Evolutionary conservation across 2,888 invertebrate genomes (phyloP).

Genomic region (Aradus depressus): DNA sequence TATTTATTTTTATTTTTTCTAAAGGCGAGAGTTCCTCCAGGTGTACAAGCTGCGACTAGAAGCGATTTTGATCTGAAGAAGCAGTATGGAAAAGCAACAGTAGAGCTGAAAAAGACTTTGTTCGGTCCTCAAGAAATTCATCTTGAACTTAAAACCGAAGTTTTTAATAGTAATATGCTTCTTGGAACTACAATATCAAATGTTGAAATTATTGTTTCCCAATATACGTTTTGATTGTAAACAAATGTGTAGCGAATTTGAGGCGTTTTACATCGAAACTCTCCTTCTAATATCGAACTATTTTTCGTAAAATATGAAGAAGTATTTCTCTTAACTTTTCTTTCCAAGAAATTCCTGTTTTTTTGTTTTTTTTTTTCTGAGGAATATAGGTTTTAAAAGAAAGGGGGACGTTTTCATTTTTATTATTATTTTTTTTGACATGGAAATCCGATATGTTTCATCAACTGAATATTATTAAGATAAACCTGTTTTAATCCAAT

Average conservation of each 20-base stretch:
- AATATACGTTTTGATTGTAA: slow-evolving; percentile 56
- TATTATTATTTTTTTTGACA: too few relatives aligned
- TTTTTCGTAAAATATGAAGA: too few relatives aligned
- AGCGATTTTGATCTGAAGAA: slow-evolving; percentile 41
- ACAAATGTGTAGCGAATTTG: background rate
- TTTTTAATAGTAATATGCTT: slow-evolving; percentile 55
- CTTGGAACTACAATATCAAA: slow-evolving; percentile 76
- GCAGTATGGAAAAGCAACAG: slow-evolving; percentile 58
- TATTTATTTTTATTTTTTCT: too few relatives aligned
- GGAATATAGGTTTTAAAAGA: too few relatives aligned
- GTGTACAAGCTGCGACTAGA: slow-evolving; percentile 38
- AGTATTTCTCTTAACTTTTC: too few relatives aligned
- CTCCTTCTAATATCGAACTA: too few relatives aligned
- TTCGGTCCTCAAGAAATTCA: slow-evolving; percentile 86
- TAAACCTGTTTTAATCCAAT: too few relatives aligned
- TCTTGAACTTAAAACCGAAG: slow-evolving; percentile 74
- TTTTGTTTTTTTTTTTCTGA: too few relatives aligned
- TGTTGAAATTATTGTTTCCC: slow-evolving; percentile 73
- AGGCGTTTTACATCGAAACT: background rate
- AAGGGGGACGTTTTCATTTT: too few relatives aligned
- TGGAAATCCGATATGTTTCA: too few relatives aligned
- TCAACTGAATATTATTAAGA: too few relatives aligned
- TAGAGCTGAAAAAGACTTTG: slow-evolving; percentile 61
- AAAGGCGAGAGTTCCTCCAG: slow-evolving; percentile 52
- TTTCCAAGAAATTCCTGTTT: too few relatives aligned